Percentiles rank a stretch among this genome's conserved stretches.
phyloP scores from a whole-genome alignment of 2,888 invertebrate species.

The Catonia carolina region DNA sequence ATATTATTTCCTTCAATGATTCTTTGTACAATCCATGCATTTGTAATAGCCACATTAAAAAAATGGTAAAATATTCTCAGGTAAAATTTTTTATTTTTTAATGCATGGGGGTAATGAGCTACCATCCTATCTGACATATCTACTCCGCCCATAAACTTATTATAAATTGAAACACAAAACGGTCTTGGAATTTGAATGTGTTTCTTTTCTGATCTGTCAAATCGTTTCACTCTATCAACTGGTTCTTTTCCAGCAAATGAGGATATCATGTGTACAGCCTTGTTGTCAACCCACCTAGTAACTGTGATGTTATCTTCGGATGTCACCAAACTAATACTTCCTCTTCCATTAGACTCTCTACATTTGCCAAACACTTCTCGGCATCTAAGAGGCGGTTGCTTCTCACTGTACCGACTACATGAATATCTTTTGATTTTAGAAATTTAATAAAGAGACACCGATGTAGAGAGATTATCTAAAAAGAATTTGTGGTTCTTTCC shows the following conservation, averaged over 20 bases:
- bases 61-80: slow-evolving; percentile 11
- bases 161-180: background rate
- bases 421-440: background rate
- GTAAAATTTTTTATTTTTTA: slow-evolving; percentile 17
- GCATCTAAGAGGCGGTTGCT: background rate
- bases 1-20: background rate
- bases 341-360: background rate
- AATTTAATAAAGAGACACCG: background rate
- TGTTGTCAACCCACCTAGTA: background rate
- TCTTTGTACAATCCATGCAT: slow-evolving; percentile 1
- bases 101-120: slow-evolving; percentile 12
- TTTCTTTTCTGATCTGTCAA: slow-evolving; percentile 1
- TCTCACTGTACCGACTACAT: background rate
- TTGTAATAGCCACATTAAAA: background rate
- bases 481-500: background rate
- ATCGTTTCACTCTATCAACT: background rate
- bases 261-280: background rate
- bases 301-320: background rate
- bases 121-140: slow-evolving; percentile 15
- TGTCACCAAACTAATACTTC: background rate
- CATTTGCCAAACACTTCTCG: background rate
- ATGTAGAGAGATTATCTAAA: slow-evolving; percentile 4
- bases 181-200: background rate
- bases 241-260: slow-evolving; percentile 4
- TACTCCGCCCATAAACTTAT: slow-evolving; percentile 12